Evolutionary conservation across 2,113 vertebrate genomes (phyloP).

Genomic region (Vulpes lagopus): DNA sequence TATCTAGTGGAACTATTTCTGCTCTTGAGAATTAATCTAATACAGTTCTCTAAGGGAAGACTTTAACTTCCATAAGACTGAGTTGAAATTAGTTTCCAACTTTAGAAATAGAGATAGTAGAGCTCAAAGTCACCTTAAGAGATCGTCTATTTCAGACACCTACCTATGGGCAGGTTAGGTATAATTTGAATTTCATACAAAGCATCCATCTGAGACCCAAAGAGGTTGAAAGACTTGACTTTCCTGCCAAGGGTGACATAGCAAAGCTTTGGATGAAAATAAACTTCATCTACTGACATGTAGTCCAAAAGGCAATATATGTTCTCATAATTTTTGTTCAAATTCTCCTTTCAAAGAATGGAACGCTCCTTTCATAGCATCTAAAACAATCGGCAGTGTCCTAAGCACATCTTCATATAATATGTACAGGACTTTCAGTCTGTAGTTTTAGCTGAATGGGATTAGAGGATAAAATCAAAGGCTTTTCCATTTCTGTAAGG

Average conservation of each 20-base stretch:
- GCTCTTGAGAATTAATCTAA: neutral
- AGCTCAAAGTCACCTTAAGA: neutral
- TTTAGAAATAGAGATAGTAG: constrained; percentile 18
- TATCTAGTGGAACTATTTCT: neutral
- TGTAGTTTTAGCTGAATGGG: neutral
- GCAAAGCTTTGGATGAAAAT: neutral
- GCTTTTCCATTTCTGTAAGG: neutral
- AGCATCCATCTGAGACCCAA: neutral
- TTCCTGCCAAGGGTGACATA: neutral
- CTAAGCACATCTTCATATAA: neutral
- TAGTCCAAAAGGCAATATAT: neutral
- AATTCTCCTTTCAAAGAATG: neutral
- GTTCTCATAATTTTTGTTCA: constrained; percentile 1
- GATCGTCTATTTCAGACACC: neutral
- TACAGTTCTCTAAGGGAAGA: neutral
- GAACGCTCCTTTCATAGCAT: neutral
- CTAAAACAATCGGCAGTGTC: neutral
- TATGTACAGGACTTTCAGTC: neutral
- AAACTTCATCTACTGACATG: neutral
- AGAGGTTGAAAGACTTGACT: neutral
- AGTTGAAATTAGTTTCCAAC: constrained; percentile 19
- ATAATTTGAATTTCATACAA: neutral
- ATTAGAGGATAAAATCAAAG: neutral
- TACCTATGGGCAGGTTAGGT: neutral
- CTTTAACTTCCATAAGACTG: constrained; percentile 24